Evolutionary conservation across 2,113 vertebrate species (phyloP).

Genomic region (Neodon shergylaensis): DNA sequence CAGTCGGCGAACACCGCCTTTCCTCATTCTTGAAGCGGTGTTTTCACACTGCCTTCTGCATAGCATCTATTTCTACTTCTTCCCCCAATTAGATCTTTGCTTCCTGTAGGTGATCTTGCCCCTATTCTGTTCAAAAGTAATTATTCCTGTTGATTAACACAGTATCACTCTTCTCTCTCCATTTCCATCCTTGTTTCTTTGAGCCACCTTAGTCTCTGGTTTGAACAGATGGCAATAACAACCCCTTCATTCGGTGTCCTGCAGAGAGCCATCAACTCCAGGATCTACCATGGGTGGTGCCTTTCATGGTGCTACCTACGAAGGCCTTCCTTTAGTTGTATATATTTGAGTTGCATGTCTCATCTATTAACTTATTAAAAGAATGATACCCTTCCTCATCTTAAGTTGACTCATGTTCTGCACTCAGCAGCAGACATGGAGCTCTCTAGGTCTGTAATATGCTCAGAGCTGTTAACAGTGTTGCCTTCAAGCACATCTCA

Average conservation of each 20-base stretch:
- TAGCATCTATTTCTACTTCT: background rate
- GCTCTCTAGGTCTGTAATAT: background rate
- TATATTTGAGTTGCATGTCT: background rate
- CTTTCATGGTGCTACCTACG: background rate
- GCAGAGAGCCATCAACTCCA: background rate
- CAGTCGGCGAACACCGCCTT: background rate
- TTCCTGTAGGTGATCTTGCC: background rate
- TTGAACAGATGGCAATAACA: background rate
- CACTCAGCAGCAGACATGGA: background rate
- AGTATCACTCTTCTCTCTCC: background rate
- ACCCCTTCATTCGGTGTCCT: background rate
- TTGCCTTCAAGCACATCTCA: background rate
- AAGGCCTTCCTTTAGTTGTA: background rate
- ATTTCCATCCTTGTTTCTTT: background rate
- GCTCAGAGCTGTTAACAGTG: background rate
- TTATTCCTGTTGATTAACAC: background rate
- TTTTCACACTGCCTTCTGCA: background rate
- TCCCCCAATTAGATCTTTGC: background rate
- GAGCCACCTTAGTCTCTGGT: no score
- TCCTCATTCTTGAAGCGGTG: background rate
- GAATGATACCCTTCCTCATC: background rate
- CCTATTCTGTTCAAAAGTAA: background rate
- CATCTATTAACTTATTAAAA: background rate
- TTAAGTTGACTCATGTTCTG: background rate
- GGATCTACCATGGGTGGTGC: no score